Conservation (phyloP, 37 sponge, comb jelly and placozoan genomes). For the Mnemiopsis leidyi region DNA sequence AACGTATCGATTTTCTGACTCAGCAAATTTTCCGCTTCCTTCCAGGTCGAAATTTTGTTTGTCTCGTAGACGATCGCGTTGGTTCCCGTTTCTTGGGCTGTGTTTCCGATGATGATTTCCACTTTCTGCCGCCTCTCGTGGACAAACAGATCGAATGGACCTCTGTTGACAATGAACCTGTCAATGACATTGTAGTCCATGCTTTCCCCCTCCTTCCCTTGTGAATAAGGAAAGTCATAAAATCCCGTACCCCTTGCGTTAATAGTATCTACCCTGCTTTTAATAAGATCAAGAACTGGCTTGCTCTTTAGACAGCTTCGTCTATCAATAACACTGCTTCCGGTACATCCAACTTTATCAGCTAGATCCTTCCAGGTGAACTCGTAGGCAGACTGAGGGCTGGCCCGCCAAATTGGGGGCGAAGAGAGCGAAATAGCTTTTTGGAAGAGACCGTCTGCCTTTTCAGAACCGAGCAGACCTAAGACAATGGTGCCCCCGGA, state of each 20-base stretch:
- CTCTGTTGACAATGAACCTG: neutral
- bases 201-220: constrained; percentile 15
- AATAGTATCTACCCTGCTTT: neutral
- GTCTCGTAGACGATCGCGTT: neutral
- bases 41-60: neutral
- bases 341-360: neutral
- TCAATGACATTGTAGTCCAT: constrained; percentile 41
- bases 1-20: neutral
- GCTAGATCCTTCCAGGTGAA: neutral
- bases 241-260: neutral
- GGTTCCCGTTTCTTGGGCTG: constrained; percentile 12
- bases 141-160: neutral
- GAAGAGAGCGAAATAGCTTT: constrained; percentile 65
- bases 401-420: neutral
- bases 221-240: constrained; percentile 38
- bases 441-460: constrained; percentile 78
- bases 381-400: neutral
- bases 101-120: constrained; percentile 2
- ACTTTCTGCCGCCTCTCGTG: neutral
- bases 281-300: neutral
- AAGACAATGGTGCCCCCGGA: constrained; percentile 79
- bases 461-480: constrained; percentile 71
- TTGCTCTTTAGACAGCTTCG: neutral
- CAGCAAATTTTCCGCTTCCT: constrained; percentile 1
- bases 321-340: neutral